Conservation (phyloP, 2,888 invertebrate genomes). For the Chydorus sphaericus region DNA sequence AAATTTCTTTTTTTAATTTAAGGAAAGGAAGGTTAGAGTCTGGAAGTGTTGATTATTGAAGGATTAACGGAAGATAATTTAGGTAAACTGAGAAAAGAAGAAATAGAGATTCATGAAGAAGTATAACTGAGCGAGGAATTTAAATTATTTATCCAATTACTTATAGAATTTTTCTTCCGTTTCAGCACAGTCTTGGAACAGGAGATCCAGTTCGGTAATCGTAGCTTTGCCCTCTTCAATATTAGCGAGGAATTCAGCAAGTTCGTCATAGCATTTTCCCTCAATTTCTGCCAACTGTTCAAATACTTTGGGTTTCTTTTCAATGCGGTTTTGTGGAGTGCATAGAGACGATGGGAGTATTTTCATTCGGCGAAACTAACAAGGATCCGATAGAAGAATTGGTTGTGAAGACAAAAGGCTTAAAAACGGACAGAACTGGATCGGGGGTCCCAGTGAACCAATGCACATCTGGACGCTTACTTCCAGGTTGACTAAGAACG, state of each 20-base stretch:
- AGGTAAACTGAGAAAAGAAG: too few relatives aligned
- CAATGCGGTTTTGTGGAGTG: too few relatives aligned
- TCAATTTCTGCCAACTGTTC: constrained; percentile 1
- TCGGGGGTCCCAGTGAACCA: constrained; percentile 76
- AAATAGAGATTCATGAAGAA: too few relatives aligned
- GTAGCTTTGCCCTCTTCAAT: constrained; percentile 23
- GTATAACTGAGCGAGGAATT: too few relatives aligned
- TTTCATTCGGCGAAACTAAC: neutral
- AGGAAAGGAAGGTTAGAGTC: too few relatives aligned
- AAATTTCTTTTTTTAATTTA: too few relatives aligned
- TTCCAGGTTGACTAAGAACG: constrained; percentile 32
- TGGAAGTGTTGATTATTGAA: too few relatives aligned
- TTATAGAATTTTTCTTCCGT: constrained; percentile 37
- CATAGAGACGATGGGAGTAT: too few relatives aligned
- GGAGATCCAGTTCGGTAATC: constrained; percentile 26
- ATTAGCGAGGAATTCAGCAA: constrained; percentile 26
- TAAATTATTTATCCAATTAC: too few relatives aligned
- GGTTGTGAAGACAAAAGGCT: constrained; percentile 52
- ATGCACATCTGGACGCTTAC: constrained; percentile 44
- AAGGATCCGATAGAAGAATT: neutral
- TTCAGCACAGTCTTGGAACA: constrained; percentile 31
- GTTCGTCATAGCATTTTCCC: constrained; percentile 27
- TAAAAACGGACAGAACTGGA: constrained; percentile 57
- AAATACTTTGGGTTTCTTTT: constrained; percentile 1
- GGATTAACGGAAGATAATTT: too few relatives aligned